Base-by-base conservation (phyloP, 2,888 invertebrate species). In the Timandra comae region DNA sequence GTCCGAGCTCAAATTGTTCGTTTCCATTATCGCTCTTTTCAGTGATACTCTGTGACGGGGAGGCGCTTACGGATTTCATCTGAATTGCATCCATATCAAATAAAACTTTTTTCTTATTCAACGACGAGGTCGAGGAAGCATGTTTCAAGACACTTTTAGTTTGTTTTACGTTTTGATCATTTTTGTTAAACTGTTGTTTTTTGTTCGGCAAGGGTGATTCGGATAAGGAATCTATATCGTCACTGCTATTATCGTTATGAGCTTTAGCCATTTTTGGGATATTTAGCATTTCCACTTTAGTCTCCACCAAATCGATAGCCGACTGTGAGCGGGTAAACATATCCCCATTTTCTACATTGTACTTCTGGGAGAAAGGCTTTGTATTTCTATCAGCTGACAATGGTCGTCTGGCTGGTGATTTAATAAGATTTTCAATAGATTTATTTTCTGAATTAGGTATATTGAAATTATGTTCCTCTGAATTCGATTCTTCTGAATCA, bases 21-120 rank as follows among this genome's bases (percentile, higher is more conserved):
- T 73, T 71, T 5, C 47, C 65, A 35, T 16, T 16, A 16, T 72
- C 72, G 48, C 64, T 77, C 56, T 74, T 81, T 39, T 81, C 85
- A 25, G 81, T 80, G 16, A 69, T 55, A 37, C 84, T 85, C 56
- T 82, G 81, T 22, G 86, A 85, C n/a, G 85, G 81, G n/a, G 84
- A 84, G 26, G 82, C 81, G 50, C 86, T 86, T 1, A 85, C 63
- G 1, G 85, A 86, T 52, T 86, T 86, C 76, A 82, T 85, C 66
- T 86, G 84, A 50, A 86, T 82, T 2, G 86, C 81, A 49, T 88
- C 87, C 65, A 90, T 79, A 69, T 90, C 88, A 50, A 91, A 91
- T 27, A 89, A 52, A 4, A 91, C 90, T 68, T 88, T 89, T 61
- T 91, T 91, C 51, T 90, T 90, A 12, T 86, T 79, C 12, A 88